Conservation (phyloP, 1,140 invertebrate genomes). For the Arion vulgaris region DNA sequence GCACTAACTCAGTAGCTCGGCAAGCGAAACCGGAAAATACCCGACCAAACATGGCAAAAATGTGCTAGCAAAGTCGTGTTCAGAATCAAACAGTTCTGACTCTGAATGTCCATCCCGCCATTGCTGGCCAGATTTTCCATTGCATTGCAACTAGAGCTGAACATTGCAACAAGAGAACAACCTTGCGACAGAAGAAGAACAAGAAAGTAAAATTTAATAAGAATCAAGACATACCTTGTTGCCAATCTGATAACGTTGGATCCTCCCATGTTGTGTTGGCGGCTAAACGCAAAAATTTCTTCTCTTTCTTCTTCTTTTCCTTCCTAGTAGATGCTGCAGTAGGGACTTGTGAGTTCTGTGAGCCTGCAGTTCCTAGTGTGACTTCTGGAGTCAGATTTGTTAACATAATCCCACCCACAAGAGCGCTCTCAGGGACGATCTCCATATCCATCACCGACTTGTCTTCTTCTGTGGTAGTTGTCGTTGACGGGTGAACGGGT, state of each 20-base stretch:
- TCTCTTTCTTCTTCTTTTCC: slow-evolving; percentile 80
- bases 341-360: not conserved
- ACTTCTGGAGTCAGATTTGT: not conserved
- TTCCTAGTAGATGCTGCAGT: slow-evolving; percentile 49
- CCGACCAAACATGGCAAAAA: too few relatives aligned
- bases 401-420: slow-evolving; percentile 9
- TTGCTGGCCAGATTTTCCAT: too few relatives aligned
- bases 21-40: too few relatives aligned
- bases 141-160: too few relatives aligned
- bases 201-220: not conserved
- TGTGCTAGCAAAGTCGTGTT: too few relatives aligned
- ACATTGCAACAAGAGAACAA: too few relatives aligned
- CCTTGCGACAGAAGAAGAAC: too few relatives aligned
- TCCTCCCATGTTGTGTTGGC: slow-evolving; percentile 97
- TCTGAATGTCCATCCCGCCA: too few relatives aligned
- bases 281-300: slow-evolving; percentile 87
- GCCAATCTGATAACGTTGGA: slow-evolving; percentile 90
- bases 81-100: too few relatives aligned
- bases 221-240: slow-evolving; percentile 77
- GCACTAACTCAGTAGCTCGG: too few relatives aligned
- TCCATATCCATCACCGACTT: slow-evolving; percentile 31
- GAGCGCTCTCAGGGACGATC: not conserved
- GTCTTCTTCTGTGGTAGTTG: slow-evolving; percentile 19
- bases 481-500: not conserved
- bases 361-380: slow-evolving; percentile 19